Percentiles rank a stretch among this genome's conserved stretches.
phyloP scores from a whole-genome alignment of 2,888 invertebrate genomes.

The Lycocerus yunnanus region DNA sequence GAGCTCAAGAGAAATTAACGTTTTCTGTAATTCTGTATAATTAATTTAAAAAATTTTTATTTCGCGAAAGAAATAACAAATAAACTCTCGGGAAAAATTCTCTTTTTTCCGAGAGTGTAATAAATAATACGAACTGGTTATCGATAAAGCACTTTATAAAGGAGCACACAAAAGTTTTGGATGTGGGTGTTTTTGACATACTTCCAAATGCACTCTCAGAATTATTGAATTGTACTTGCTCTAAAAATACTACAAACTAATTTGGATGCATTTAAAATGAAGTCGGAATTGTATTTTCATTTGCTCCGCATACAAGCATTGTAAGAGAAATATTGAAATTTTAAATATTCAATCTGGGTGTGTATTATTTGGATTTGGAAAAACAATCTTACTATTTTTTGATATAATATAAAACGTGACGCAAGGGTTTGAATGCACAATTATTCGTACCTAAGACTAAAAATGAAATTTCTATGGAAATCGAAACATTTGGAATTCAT shows the following conservation, averaged over 20 bases:
- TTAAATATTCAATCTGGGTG: background rate
- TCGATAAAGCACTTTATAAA: conserved; percentile 28
- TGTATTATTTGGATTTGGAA: background rate
- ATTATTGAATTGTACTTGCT: background rate
- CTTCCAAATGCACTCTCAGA: conserved; percentile 21
- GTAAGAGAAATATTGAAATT: background rate
- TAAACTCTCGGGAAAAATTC: background rate
- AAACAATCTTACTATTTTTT: background rate
- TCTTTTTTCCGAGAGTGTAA: conserved; percentile 26
- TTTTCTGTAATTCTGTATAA: background rate
- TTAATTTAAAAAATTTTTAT: background rate
- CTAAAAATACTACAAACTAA: conserved; percentile 8
- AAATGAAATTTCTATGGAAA: background rate
- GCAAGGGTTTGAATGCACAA: background rate
- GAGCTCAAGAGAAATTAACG: background rate
- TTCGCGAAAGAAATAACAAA: background rate
- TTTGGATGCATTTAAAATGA: background rate
- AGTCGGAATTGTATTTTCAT: background rate
- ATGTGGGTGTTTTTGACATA: conserved; percentile 26
- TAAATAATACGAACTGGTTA: conserved; percentile 28
- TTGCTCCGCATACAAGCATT: no score
- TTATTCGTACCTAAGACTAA: background rate
- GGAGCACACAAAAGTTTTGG: conserved; percentile 29
- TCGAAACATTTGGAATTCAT: background rate
- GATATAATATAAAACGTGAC: background rate